These are phyloP conservation scores for Anolis sagrei DNA, from an alignment of 2,113 vertebrate genomes.

Conservation along the genomic window DNA sequence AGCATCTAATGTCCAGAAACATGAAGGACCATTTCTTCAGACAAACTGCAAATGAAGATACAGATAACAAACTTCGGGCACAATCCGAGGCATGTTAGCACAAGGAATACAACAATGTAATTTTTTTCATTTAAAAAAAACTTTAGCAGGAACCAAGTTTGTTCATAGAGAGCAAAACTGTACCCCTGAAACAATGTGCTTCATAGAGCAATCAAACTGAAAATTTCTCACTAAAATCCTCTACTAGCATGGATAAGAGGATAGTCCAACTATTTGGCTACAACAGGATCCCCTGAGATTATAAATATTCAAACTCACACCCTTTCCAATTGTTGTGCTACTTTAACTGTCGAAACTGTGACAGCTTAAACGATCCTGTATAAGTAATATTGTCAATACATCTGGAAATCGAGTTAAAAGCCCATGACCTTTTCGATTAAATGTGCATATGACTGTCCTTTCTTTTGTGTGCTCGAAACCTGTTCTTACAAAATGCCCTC, in stretches of 20 bases:
- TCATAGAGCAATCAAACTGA: no score
- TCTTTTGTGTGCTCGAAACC: background rate
- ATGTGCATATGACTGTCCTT: background rate
- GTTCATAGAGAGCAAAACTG: background rate
- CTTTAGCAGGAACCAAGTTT: background rate
- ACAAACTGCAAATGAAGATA: background rate
- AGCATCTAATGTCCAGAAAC: background rate
- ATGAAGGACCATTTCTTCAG: background rate
- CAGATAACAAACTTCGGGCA: background rate
- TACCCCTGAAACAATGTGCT: background rate
- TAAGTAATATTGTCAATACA: background rate
- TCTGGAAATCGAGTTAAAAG: background rate
- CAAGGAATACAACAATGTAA: background rate
- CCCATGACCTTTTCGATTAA: background rate
- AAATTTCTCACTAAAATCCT: background rate
- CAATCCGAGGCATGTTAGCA: background rate
- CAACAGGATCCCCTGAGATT: background rate
- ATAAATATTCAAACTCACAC: background rate
- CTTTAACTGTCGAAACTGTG: background rate
- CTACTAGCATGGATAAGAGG: background rate
- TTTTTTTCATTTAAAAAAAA: background rate
- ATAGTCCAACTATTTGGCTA: background rate
- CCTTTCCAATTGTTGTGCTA: background rate
- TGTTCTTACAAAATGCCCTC: background rate
- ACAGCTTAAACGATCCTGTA: background rate